Percentiles rank a stretch among this genome's conserved stretches.
These are phyloP conservation scores for Apeira syringaria DNA, from an alignment of 2,888 invertebrate genomes.

Conservation along the genomic window DNA sequence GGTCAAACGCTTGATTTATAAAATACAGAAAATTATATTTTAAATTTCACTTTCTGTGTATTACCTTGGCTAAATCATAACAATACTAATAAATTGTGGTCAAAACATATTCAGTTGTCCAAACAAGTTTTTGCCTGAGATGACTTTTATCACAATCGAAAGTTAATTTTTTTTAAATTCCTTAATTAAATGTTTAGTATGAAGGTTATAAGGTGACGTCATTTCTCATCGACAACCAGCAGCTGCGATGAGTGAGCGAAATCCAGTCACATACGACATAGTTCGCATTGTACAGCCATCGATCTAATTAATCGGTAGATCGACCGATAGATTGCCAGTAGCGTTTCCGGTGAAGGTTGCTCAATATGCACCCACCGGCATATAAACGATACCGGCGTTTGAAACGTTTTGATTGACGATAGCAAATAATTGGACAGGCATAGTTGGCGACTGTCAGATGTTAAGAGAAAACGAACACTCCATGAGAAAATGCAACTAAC, in stretches of 20 bases:
- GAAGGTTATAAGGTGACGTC: conserved; percentile 33
- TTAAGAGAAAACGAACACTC: too few species aligned
- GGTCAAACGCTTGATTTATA: too few species aligned
- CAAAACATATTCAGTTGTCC: too few species aligned
- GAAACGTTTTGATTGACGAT: conserved; percentile 72
- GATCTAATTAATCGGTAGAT: conserved; percentile 80
- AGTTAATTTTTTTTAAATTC: too few species aligned
- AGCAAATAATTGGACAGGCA: conserved; percentile 57
- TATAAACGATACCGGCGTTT: conserved; percentile 48
- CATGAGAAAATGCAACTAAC: too few species aligned
- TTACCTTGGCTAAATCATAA: too few species aligned
- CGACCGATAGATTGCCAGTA: conserved; percentile 73
- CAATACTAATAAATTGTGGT: too few species aligned
- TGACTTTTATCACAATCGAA: too few species aligned
- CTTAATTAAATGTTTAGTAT: too few species aligned
- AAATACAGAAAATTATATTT: too few species aligned
- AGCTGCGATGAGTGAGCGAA: conserved; percentile 77
- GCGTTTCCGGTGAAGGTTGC: conserved; percentile 79
- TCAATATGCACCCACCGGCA: conserved; percentile 69
- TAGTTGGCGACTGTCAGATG: conserved; percentile 31
- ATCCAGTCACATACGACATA: conserved; percentile 65
- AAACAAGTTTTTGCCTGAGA: too few species aligned
- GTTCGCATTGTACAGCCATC: conserved; percentile 73
- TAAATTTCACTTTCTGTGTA: too few species aligned
- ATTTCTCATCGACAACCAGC: conserved; percentile 63